Evolutionary conservation across 2,113 vertebrate species (phyloP), one percentile per base, ranked within the genome.

Genomic region (Marmota monax): DNA sequence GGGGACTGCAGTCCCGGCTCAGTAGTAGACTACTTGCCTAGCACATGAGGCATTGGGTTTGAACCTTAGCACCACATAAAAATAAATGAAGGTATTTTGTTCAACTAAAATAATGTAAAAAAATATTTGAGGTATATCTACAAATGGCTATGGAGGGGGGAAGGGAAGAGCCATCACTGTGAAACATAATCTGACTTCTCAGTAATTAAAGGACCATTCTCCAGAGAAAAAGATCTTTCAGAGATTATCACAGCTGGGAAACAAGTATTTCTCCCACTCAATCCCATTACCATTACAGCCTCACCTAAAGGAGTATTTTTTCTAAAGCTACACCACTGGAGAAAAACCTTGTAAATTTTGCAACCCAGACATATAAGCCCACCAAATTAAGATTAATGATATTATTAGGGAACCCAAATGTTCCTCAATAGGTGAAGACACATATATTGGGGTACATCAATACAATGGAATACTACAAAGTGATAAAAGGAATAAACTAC

Each of bases 201-300:
- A 34, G 42, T 82, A 82, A 85, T 73, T 7, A 77, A 88, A 84
- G 25, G 17, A n/a, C 51, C 16, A 22, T 10, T 83, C 39, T 92
- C n/a, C 13, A 58, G 32, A 92, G 72, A 45, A 83, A 95, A 74
- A 96, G 29, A 77, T 20, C 70, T 92, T 90, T 74, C 34, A 92
- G 65, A 94, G 23, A n/a, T 94, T 94, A 87, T 48, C 58, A 90
- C 39, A 85, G 61, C n/a, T 45, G 4, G 29, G 1, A 13, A 45
- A 96, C 78, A 42, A 72, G 18, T 20, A 37, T 77, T 80, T 91
- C 63, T 67, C 58, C 56, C 6, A 65, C 39, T 32, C 17, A 9
- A 79, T 39, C 2, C 48, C 13, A 39, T 74, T 18, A 93, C 25
- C 20, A 90, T 92, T 89, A 65, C 34, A 56, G 8, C 78, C 29